These are phyloP conservation scores for Pseudococcus viburni DNA, from an alignment of 2,888 invertebrate species.

Conservation along the genomic window DNA sequence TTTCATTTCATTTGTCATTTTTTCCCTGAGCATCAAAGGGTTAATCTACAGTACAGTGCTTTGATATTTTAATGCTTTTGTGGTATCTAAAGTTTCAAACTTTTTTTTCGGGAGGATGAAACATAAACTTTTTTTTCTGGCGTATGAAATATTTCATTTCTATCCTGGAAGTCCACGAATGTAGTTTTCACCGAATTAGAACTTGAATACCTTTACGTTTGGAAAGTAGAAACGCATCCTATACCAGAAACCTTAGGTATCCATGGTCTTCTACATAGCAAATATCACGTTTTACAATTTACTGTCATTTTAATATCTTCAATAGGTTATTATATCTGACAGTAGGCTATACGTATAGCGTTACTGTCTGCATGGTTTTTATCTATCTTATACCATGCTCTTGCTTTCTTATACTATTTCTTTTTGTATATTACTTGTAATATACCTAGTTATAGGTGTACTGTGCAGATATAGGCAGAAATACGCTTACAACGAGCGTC, in stretches of 20 bases:
- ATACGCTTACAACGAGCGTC: neutral
- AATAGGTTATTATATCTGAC: slow-evolving; percentile 52
- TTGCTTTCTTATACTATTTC: neutral
- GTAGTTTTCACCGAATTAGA: too few species aligned
- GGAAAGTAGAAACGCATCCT: too few species aligned
- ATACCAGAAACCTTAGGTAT: too few species aligned
- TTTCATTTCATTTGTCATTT: too few species aligned
- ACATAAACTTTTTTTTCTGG: too few species aligned
- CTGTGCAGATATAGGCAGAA: neutral
- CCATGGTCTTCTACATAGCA: neutral
- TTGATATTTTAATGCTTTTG: too few species aligned
- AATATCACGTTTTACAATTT: slow-evolving; percentile 42
- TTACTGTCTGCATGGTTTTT: neutral
- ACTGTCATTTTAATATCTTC: slow-evolving; percentile 52
- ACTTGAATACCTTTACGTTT: neutral
- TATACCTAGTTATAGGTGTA: neutral
- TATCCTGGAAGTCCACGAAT: too few species aligned
- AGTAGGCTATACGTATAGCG: neutral
- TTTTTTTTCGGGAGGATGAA: too few species aligned
- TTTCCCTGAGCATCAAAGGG: too few species aligned
- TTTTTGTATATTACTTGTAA: neutral
- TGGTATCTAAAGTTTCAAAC: too few species aligned
- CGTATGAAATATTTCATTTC: too few species aligned
- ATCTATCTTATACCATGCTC: neutral
- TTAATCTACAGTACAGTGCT: too few species aligned